Evolutionary conservation across 1,140 invertebrate species (phyloP).

Genomic region (Triops cancriformis): DNA sequence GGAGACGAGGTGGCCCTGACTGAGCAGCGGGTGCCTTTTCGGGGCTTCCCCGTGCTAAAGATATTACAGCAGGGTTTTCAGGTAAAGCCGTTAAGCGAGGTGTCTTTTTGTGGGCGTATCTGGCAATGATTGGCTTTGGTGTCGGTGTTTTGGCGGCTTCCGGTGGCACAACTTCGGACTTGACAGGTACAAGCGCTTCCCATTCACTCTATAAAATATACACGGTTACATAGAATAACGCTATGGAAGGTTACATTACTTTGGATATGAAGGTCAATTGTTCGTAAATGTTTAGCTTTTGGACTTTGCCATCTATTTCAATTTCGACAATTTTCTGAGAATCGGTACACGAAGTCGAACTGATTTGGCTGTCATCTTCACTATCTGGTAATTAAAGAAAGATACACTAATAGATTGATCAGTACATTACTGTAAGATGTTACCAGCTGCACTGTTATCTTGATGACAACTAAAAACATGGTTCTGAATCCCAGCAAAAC

Average conservation of each 20-base stretch:
- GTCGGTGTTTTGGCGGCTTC: conserved; percentile 32
- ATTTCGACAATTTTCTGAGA: conserved; percentile 74
- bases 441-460: conserved; percentile 40
- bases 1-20: conserved; percentile 28
- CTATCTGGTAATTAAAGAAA: too few species aligned
- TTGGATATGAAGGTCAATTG: conserved; percentile 36
- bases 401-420: background rate
- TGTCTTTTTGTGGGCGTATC: conserved; percentile 34
- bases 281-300: conserved; percentile 45
- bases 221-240: background rate
- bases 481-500: conserved; percentile 71
- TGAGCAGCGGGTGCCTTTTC: conserved; percentile 34
- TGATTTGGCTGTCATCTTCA: conserved; percentile 7
- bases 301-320: conserved; percentile 60
- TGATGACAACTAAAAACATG: conserved; percentile 77
- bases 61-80: conserved; percentile 30
- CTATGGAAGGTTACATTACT: conserved; percentile 9
- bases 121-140: conserved; percentile 29
- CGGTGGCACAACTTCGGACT: conserved; percentile 27
- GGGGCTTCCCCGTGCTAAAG: conserved; percentile 31
- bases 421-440: background rate
- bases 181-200: conserved; percentile 17
- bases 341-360: conserved; percentile 52
- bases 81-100: conserved; percentile 33
- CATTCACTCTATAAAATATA: conserved; percentile 7